These are phyloP conservation scores for Neuroscelio doddi DNA, from an alignment of 2,888 invertebrate genomes.

Conservation along the genomic window DNA sequence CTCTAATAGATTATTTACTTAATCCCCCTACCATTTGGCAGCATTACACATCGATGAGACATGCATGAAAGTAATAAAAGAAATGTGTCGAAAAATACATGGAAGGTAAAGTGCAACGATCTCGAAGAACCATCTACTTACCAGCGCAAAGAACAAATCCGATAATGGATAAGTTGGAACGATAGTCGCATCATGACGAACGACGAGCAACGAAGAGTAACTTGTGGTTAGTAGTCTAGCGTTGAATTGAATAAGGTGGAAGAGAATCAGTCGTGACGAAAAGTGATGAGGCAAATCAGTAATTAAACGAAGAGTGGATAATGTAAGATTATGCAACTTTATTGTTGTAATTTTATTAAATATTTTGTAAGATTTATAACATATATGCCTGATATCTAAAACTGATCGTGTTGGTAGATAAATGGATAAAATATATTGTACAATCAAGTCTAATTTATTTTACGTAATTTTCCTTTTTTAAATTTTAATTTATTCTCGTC, in stretches of 20 bases:
- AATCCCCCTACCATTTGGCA: neutral
- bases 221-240: constrained; percentile 25
- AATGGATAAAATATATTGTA: too few relatives aligned
- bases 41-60: constrained; percentile 2
- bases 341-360: too few relatives aligned
- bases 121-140: constrained; percentile 15
- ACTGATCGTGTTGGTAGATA: too few relatives aligned
- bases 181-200: constrained; percentile 34
- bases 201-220: constrained; percentile 35
- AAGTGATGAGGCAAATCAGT: constrained; percentile 23
- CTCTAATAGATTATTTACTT: neutral
- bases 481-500: too few relatives aligned
- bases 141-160: constrained; percentile 29
- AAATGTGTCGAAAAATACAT: neutral
- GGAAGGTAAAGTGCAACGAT: constrained; percentile 29
- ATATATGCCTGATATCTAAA: too few relatives aligned
- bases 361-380: too few relatives aligned
- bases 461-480: too few relatives aligned
- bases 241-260: constrained; percentile 22
- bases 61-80: neutral
- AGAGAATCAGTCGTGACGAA: constrained; percentile 4
- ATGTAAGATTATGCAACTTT: neutral
- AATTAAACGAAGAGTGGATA: constrained; percentile 4
- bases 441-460: too few relatives aligned
- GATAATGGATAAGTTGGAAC: constrained; percentile 40